Evolutionary conservation across 1,140 invertebrate genomes (phyloP), one percentile per base, ranked within the genome.

Genomic region (Antheraea pernyi): DNA sequence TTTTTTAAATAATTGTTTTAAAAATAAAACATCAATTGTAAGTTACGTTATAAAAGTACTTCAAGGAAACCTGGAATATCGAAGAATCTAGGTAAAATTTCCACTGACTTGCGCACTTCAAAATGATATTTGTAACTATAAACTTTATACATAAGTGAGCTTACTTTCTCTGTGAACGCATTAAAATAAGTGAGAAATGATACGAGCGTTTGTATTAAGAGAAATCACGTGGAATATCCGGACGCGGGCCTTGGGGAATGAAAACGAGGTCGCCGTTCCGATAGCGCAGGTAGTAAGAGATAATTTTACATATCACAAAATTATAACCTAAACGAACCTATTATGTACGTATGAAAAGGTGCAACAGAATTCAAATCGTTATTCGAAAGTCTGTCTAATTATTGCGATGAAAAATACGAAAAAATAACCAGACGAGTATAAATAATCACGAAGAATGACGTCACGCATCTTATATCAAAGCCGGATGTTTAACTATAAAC

Each of bases 401-500:
- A 61, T 30, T 36, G 30, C 9, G 60, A 61, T 61, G n/a, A 13
- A 3, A 37, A 59, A 59, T 59, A 67, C 42, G 48, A 18, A n/a
- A 19, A 59, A 7, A 58, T 39, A 58, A 30, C 59, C 22, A 48
- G 9, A 39, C 19, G 53, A n/a, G 16, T 61, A 30, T 36, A 19
- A 19, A 22, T 61, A 9, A 22, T 9, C 16, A 36, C 18, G 65
- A 37, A 22, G 19, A 70, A 64, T 73, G 72, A 73, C 77, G 69
- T 72, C 63, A 70, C 58, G 42, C 13, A 78, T 69, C 67, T 76
- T 64, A 72, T 69, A 69, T 72, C 69, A 81, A 81, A 83, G 79
- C 84, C 82, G 82, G 82, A 86, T 86, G 82, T 84, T 86, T 86
- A 75, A 74, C 22, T 75, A 69, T 70, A 81, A 81, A 83, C 81